Conservation (phyloP, 2,888 invertebrate genomes). For the Chydorus sphaericus region DNA sequence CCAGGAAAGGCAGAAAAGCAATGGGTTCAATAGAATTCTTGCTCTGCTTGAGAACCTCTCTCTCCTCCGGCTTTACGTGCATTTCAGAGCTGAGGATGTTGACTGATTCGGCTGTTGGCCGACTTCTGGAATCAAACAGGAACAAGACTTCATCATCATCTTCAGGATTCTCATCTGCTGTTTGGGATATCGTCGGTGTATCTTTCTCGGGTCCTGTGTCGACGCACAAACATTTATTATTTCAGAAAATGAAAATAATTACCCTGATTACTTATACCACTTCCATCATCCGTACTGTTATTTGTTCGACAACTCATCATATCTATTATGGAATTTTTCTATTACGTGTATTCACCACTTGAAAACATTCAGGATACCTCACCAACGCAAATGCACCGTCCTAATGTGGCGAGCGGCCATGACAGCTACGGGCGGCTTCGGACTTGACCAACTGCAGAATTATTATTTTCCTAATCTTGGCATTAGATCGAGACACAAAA, state of each 20-base stretch:
- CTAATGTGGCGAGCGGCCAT: too few relatives aligned
- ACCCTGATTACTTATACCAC: neutral
- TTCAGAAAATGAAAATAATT: too few relatives aligned
- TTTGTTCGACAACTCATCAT: too few relatives aligned
- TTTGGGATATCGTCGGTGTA: neutral
- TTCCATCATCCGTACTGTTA: neutral
- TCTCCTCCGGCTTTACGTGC: constrained; percentile 44
- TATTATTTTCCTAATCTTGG: too few relatives aligned
- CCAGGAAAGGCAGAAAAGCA: constrained; percentile 19
- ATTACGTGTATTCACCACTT: too few relatives aligned
- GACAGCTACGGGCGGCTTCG: too few relatives aligned
- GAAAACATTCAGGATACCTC: too few relatives aligned
- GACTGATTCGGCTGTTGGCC: neutral
- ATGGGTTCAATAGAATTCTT: constrained; percentile 31
- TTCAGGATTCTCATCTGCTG: neutral
- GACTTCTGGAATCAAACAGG: neutral
- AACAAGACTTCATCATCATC: neutral
- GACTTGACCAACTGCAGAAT: too few relatives aligned
- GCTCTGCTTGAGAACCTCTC: constrained; percentile 34
- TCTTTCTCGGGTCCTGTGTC: neutral
- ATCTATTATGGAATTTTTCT: too few relatives aligned
- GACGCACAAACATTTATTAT: neutral
- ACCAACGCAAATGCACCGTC: too few relatives aligned
- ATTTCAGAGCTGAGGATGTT: constrained; percentile 25
- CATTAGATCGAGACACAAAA: too few relatives aligned